phyloP scores from a whole-genome alignment of 2,113 vertebrate genomes.

The Cololabis saira region DNA sequence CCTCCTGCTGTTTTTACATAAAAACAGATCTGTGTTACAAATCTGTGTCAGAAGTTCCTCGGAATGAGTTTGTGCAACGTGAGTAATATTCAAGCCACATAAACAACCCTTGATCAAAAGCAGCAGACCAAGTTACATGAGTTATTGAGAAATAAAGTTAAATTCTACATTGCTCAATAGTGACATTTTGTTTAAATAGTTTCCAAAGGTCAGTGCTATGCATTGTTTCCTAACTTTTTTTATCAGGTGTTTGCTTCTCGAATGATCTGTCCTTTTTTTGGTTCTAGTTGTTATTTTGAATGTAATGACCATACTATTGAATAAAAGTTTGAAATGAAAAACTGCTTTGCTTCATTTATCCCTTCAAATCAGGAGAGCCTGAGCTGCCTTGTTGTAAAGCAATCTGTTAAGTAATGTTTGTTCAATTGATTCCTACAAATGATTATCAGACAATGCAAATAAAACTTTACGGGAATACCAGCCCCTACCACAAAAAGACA shows the following conservation, averaged over 20 bases:
- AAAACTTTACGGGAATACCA: slow-evolving; percentile 45
- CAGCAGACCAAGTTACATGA: neutral
- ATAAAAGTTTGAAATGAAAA: neutral
- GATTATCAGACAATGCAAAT: slow-evolving; percentile 46
- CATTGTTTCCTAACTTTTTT: neutral
- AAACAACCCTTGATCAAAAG: neutral
- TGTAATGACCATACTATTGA: neutral
- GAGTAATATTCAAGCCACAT: neutral
- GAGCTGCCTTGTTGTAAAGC: neutral
- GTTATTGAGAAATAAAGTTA: slow-evolving; percentile 39
- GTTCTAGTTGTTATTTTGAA: neutral
- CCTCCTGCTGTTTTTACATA: too few relatives aligned
- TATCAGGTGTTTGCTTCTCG: neutral
- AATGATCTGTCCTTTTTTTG: neutral
- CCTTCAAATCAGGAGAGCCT: neutral
- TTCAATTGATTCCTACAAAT: slow-evolving; percentile 61
- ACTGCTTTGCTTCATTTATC: neutral
- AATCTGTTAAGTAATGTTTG: slow-evolving; percentile 39
- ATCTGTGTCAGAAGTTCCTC: neutral
- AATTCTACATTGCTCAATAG: slow-evolving; percentile 35
- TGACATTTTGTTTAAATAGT: neutral
- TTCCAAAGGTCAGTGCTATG: neutral
- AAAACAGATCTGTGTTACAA: neutral
- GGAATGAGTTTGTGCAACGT: neutral
- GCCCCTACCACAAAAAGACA: neutral